A percentile compares a stretch with the other conserved stretches of the same genome.
Evolutionary conservation across 2,797 vertebrate species (phyloP).

Genomic region (Enteromius unitaeniatus): DNA sequence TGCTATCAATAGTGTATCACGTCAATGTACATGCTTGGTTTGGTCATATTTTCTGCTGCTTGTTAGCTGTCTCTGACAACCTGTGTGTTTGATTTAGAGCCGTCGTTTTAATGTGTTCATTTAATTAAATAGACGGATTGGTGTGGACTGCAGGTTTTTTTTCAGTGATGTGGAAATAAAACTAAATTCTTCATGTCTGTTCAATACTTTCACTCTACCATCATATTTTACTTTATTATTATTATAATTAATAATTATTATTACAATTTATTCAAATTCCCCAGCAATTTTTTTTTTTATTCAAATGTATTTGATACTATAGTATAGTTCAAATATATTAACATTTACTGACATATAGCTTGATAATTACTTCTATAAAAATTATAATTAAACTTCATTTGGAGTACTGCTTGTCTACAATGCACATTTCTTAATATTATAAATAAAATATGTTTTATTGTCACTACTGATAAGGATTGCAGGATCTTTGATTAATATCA

Average conservation of each 20-base stretch:
- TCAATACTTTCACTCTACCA: not conserved
- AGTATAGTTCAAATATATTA: too few species aligned
- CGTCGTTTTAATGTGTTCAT: not conserved
- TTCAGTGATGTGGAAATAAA: not conserved
- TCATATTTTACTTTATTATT: not conserved
- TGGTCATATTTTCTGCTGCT: constrained; percentile 29
- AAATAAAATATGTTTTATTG: too few species aligned
- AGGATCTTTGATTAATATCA: too few species aligned
- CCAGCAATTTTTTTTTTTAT: too few species aligned
- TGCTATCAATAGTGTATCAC: constrained; percentile 12
- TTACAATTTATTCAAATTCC: not conserved
- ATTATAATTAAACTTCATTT: too few species aligned
- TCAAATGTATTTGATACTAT: too few species aligned
- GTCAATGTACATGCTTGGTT: constrained; percentile 1
- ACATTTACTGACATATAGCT: too few species aligned
- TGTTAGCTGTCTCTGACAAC: constrained; percentile 28
- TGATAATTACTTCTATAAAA: too few species aligned
- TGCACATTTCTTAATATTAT: too few species aligned
- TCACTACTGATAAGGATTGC: too few species aligned
- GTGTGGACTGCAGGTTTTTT: not conserved
- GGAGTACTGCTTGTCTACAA: too few species aligned
- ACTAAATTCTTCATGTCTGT: not conserved
- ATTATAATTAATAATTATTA: too few species aligned
- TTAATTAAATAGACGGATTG: constrained; percentile 5
- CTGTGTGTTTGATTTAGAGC: constrained; percentile 4